These are phyloP conservation scores for Xenentodon cancila DNA, from an alignment of 2,797 vertebrate species.

Conservation along the genomic window DNA sequence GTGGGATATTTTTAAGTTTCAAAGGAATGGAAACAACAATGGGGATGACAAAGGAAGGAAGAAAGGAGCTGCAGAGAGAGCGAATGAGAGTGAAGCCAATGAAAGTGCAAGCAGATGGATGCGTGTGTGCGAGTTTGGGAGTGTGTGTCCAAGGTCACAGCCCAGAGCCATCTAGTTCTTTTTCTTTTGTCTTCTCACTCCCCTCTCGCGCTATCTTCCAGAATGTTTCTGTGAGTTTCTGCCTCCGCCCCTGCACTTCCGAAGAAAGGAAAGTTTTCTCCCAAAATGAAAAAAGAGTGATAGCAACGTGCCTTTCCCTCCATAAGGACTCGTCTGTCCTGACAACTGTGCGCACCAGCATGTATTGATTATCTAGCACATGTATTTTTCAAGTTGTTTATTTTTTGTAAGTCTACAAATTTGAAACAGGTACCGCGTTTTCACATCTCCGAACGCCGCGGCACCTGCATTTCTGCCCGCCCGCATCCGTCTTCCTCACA, in stretches of 20 bases:
- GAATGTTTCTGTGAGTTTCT: not conserved
- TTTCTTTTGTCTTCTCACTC: no score
- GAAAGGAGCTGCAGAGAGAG: constrained; percentile 42
- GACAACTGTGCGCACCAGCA: no score
- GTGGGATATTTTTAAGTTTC: constrained; percentile 83
- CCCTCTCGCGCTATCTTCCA: no score
- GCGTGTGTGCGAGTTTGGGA: constrained; percentile 12
- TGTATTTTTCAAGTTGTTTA: no score
- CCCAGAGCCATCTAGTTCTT: constrained; percentile 73
- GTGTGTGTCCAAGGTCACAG: constrained; percentile 76
- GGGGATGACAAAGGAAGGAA: constrained; percentile 67
- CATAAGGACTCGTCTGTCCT: no score
- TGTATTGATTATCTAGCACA: no score
- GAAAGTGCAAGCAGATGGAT: constrained; percentile 84
- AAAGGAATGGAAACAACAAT: constrained; percentile 77
- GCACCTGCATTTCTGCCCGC: constrained; percentile 11
- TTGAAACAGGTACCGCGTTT: no score
- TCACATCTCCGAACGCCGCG: not conserved
- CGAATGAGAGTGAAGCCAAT: constrained; percentile 43
- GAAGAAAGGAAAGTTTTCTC: no score
- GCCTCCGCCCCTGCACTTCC: not conserved
- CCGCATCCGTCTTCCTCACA: constrained; percentile 16
- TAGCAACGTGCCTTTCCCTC: no score
- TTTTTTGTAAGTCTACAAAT: no score
- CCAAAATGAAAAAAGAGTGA: no score